Evolutionary conservation across 2,797 vertebrate species (phyloP).

Genomic region (Lacerta viridis): DNA sequence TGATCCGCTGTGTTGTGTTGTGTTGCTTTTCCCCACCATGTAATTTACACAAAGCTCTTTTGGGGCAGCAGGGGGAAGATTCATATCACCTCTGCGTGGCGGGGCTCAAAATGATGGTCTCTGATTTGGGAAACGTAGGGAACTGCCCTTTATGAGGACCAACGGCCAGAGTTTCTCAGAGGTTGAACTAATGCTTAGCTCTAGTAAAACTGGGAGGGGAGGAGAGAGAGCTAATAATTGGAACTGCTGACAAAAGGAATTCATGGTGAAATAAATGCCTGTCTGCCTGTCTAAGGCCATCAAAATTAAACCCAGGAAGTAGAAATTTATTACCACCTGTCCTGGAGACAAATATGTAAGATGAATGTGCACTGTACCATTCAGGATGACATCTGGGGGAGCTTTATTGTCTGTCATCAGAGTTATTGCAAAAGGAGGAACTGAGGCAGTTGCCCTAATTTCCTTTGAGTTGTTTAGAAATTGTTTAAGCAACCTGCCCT

Average conservation of each 20-base stretch:
- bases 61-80: slow-evolving; percentile 26
- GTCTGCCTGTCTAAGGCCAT: slow-evolving; percentile 70
- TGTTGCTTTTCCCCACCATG: slow-evolving; percentile 44
- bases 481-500: slow-evolving; percentile 46
- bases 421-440: slow-evolving; percentile 51
- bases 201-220: slow-evolving; percentile 50
- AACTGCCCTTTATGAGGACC: slow-evolving; percentile 71
- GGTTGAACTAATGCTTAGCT: slow-evolving; percentile 58
- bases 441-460: slow-evolving; percentile 52
- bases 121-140: slow-evolving; percentile 54
- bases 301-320: slow-evolving; percentile 75
- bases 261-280: slow-evolving; percentile 70
- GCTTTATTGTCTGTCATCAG: slow-evolving; percentile 57
- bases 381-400: slow-evolving; percentile 65
- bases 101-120: slow-evolving; percentile 48
- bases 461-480: slow-evolving; percentile 34
- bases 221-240: slow-evolving; percentile 65
- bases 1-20: slow-evolving; percentile 38
- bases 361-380: slow-evolving; percentile 64
- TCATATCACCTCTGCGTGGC: slow-evolving; percentile 36
- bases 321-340: slow-evolving; percentile 74
- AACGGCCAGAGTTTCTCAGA: slow-evolving; percentile 68
- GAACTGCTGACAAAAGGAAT: slow-evolving; percentile 75
- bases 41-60: slow-evolving; percentile 33
- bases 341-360: slow-evolving; percentile 68